Percentiles rank a stretch among this genome's conserved stretches.
phyloP scores from a whole-genome alignment of 2,797 vertebrate genomes.

The Potorous gilbertii region DNA sequence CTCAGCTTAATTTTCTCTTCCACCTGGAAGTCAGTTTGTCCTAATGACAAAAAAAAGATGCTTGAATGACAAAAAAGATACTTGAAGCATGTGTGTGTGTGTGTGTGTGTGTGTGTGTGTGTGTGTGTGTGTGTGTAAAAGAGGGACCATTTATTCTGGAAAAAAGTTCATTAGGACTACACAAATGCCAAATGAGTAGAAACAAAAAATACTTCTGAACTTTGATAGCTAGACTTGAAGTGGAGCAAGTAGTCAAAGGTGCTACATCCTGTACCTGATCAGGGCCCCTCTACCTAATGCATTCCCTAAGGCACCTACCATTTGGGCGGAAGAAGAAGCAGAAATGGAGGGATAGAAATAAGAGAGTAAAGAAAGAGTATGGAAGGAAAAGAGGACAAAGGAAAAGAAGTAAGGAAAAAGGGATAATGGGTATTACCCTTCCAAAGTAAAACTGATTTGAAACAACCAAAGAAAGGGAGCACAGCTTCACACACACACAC shows the following conservation, averaged over 20 bases:
- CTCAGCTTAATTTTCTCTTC: slow-evolving; percentile 31
- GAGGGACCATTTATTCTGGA: neutral
- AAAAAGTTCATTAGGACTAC: neutral
- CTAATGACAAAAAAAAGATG: neutral
- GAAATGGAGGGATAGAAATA: neutral
- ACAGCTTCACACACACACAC: neutral
- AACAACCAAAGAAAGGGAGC: neutral
- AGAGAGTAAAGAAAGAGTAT: neutral
- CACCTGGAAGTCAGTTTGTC: neutral
- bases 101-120: too few species aligned
- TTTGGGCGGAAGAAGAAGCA: neutral
- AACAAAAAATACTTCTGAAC: neutral
- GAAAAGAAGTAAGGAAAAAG: neutral
- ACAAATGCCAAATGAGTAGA: neutral
- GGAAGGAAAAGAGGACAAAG: neutral
- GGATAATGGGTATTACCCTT: neutral
- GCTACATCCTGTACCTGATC: fast-evolving
- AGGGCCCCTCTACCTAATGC: fast-evolving
- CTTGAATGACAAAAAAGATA: neutral
- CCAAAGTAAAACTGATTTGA: slow-evolving; percentile 17
- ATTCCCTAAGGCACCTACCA: neutral
- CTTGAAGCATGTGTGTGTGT: neutral
- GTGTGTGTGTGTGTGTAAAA: neutral
- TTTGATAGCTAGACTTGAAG: neutral
- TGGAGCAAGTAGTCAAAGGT: neutral